phyloP scores from a whole-genome alignment of 2,888 invertebrate genomes.

The Andrena minutula region DNA sequence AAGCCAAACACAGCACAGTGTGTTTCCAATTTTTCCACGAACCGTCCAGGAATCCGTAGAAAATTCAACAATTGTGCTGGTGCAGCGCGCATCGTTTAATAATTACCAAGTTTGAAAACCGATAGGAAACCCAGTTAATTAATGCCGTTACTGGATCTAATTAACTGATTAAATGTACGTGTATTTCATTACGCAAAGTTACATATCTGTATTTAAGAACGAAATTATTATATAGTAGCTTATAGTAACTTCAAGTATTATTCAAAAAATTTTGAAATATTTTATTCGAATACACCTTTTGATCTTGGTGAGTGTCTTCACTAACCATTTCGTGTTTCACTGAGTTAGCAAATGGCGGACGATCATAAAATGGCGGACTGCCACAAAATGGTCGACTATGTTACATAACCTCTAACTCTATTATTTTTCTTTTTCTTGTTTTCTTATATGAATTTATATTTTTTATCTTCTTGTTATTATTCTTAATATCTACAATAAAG shows the following conservation, averaged over 20 bases:
- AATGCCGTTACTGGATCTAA: conserved; percentile 18
- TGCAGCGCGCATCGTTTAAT: not conserved
- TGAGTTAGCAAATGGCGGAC: not conserved
- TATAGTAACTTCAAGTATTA: too few relatives aligned
- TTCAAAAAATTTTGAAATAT: too few relatives aligned
- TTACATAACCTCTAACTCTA: not conserved
- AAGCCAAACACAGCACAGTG: not conserved
- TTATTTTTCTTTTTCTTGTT: not conserved
- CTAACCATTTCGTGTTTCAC: not conserved
- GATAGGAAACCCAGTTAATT: conserved; percentile 29
- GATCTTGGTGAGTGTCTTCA: too few relatives aligned
- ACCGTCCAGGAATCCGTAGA: not conserved
- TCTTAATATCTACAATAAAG: too few relatives aligned
- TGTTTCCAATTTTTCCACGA: not conserved
- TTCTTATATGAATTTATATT: not conserved
- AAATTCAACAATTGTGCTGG: not conserved
- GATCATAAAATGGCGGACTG: not conserved
- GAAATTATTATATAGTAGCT: too few relatives aligned
- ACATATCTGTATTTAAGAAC: not conserved
- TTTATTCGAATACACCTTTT: too few relatives aligned
- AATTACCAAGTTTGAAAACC: conserved; percentile 28
- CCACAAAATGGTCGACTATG: too few relatives aligned
- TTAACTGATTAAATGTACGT: conserved; percentile 7
- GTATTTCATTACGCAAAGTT: not conserved
- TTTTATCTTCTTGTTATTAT: too few relatives aligned